Evolutionary conservation across 2,797 vertebrate species (phyloP).

Genomic region (Distichodus sexfasciatus): DNA sequence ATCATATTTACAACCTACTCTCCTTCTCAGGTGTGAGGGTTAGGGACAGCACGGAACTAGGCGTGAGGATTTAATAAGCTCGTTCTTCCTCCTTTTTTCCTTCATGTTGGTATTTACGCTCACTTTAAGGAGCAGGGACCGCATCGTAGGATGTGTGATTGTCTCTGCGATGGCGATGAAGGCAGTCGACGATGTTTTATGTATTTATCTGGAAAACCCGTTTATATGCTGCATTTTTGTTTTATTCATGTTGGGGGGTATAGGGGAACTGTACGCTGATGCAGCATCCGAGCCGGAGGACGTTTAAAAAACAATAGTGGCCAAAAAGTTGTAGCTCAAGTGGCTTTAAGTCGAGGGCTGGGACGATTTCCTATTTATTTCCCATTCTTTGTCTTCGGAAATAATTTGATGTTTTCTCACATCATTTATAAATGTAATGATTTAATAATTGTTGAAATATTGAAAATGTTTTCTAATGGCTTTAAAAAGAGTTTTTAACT

Average conservation of each 20-base stretch:
- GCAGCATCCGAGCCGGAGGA: not conserved
- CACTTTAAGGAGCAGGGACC: conserved; percentile 6
- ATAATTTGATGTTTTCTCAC: too few relatives aligned
- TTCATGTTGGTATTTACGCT: not conserved
- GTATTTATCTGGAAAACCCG: not conserved
- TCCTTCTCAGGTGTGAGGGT: conserved; percentile 30
- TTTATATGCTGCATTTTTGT: not conserved
- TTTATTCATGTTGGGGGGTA: not conserved
- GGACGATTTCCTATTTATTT: too few relatives aligned
- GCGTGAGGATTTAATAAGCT: not conserved
- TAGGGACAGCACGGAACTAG: too few relatives aligned
- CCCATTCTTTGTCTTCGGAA: too few relatives aligned
- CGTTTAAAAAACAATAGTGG: too few relatives aligned
- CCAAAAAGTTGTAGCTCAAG: too few relatives aligned
- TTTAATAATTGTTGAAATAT: too few relatives aligned
- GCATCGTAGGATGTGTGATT: not conserved
- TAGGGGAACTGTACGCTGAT: not conserved
- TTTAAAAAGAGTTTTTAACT: too few relatives aligned
- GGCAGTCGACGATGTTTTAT: not conserved
- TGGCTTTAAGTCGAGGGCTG: too few relatives aligned
- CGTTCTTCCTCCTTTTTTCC: not conserved
- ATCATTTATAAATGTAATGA: too few relatives aligned
- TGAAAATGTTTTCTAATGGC: too few relatives aligned
- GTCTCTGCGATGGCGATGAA: not conserved
- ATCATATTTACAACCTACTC: conserved; percentile 14